Conservation (phyloP, 2,888 invertebrate genomes). For the Eueremaeus valkanovi region DNA sequence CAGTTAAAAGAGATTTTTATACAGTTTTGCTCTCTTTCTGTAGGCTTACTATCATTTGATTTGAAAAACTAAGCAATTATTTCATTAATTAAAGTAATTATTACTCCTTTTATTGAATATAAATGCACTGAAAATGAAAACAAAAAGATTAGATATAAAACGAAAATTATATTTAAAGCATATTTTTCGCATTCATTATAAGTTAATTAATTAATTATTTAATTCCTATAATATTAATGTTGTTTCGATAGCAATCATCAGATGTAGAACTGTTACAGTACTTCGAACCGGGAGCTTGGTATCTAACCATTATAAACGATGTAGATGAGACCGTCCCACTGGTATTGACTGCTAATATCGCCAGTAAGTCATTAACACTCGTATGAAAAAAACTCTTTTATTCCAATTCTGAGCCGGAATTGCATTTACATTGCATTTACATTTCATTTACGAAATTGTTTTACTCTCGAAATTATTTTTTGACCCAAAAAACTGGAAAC, state of each 20-base stretch:
- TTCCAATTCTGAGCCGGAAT: neutral
- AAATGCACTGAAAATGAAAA: no score
- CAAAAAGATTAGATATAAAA: no score
- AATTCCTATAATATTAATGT: neutral
- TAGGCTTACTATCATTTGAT: no score
- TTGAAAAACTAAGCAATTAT: no score
- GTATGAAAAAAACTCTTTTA: neutral
- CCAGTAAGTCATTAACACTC: conserved; percentile 26
- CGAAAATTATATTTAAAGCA: no score
- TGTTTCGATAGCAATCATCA: neutral
- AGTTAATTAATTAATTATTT: no score
- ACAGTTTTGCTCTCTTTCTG: no score
- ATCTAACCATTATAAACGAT: conserved; percentile 90
- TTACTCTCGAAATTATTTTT: neutral
- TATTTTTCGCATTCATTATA: no score
- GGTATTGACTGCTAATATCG: conserved; percentile 35
- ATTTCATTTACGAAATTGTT: neutral
- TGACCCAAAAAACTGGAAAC: neutral
- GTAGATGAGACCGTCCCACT: conserved; percentile 44
- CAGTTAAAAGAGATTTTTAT: no score
- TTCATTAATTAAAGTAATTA: neutral
- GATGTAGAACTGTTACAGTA: conserved; percentile 76
- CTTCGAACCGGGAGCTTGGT: conserved; percentile 96
- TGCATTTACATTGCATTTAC: neutral
- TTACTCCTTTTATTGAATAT: no score